Evolutionary conservation across 2,113 vertebrate genomes (phyloP), one percentile per base, ranked within the genome.

Genomic region (Tretioscincus oriximinensis): DNA sequence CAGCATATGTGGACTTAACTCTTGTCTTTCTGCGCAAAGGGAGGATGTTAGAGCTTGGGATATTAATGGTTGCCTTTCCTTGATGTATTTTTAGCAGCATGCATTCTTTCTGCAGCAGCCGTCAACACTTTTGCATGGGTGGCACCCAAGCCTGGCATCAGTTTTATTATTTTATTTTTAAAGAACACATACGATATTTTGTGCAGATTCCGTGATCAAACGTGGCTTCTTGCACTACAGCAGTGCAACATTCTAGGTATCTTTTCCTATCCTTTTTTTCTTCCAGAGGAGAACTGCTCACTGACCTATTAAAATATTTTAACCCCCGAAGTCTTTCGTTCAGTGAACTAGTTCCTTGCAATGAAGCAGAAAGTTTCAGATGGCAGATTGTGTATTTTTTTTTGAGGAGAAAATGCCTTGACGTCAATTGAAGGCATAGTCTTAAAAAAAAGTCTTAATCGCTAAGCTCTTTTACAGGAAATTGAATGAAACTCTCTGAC

Each of bases 31-130:
- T 91, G 88, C 81, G 87, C 91, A 90, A 89, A 89, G 81, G 65
- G 76, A 91, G 79, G 61, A 81, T 90, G 92, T 93, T 87, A 86
- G 70, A 90, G 88, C 87, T 92, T 90, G 77, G 76, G 72, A 68
- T 88, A 85, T 88, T 88, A 85, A 88, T 91, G 73, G 86, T 90
- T 92, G 87, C 89, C 86, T 79, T 77, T 76, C 58, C 72, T 63
- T 87, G 81, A 86, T 92, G 92, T 94, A 95, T 94, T 95, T 93
- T 92, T 87, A 89, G 91, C 91, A 90, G 86, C 89, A 85, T 92
- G 92, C 74, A 64, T 85, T 94, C 86, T 86, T 90, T 91, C 92
- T 94, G 90, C 91, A 93, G 87, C 88, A 93, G 90, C 89, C 85
- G 85, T 86, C 88, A 91, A 83, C 86, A 86, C 92, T 93, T 94